A percentile compares a stretch with the other conserved stretches of the same genome.
These are phyloP conservation scores for Trachymyrmex septentrionalis DNA, from an alignment of 1,140 invertebrate genomes.

Conservation along the genomic window DNA sequence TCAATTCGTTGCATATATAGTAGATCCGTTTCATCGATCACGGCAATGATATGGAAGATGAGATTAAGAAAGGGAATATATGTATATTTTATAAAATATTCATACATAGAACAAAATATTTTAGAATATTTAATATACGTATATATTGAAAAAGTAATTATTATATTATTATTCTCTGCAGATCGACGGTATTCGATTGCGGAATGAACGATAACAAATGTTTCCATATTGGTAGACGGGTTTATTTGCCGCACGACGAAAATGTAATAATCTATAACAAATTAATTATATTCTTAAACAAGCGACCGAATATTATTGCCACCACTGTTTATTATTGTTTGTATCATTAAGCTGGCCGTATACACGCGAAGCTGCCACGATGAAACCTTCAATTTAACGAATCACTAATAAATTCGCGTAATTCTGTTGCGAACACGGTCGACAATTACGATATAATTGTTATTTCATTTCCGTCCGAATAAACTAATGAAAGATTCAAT, in stretches of 20 bases:
- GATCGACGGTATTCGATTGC: constrained; percentile 38
- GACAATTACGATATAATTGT: constrained; percentile 63
- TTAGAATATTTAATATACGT: neutral
- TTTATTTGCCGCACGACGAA: constrained; percentile 62
- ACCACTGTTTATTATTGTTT: constrained; percentile 61
- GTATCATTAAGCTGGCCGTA: constrained; percentile 52
- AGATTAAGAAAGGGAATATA: neutral
- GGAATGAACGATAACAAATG: constrained; percentile 63
- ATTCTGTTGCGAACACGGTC: constrained; percentile 57
- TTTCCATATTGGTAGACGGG: constrained; percentile 50
- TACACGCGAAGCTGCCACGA: constrained; percentile 45
- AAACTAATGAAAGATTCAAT: constrained; percentile 64
- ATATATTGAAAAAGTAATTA: constrained; percentile 58
- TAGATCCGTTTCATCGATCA: constrained; percentile 19
- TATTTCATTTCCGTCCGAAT: constrained; percentile 61
- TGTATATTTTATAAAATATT: neutral
- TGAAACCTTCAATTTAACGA: constrained; percentile 63
- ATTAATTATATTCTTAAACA: constrained; percentile 68
- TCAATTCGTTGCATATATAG: constrained; percentile 57
- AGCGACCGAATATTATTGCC: constrained; percentile 60
- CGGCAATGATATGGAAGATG: constrained; percentile 35
- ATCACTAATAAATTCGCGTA: constrained; percentile 64
- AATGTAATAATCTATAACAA: constrained; percentile 64
- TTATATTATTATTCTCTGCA: constrained; percentile 49
- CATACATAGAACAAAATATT: neutral